Conservation (phyloP, 2,113 vertebrate genomes). For the Podarcis muralis region DNA sequence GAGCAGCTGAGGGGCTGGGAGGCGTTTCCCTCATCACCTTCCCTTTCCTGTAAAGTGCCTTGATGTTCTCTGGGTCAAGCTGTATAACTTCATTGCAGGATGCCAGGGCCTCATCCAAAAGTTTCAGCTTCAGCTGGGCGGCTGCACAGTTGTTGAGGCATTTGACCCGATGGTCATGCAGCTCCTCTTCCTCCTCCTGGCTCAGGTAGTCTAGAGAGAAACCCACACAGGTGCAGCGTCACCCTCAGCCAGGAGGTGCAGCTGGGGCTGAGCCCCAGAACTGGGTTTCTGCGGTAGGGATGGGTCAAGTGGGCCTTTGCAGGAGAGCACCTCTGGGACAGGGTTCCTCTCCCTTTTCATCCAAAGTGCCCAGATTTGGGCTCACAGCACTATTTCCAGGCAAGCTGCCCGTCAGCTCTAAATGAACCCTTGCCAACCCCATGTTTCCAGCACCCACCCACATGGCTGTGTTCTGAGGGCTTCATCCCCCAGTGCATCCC, state of each 20-base stretch:
- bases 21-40: constrained; percentile 72
- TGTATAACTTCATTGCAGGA: constrained; percentile 77
- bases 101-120: constrained; percentile 75
- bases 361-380: background rate
- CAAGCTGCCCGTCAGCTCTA: background rate
- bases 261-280: background rate
- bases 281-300: background rate
- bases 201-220: background rate
- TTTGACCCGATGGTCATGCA: constrained; percentile 81
- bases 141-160: constrained; percentile 87
- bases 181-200: constrained; percentile 77
- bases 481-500: background rate
- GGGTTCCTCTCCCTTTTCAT: background rate
- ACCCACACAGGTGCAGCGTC: rapidly evolving
- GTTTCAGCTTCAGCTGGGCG: constrained; percentile 80
- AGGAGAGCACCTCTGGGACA: background rate
- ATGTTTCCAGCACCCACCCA: too few relatives aligned
- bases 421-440: background rate
- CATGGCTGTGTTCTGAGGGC: background rate
- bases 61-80: constrained; percentile 80
- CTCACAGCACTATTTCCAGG: background rate
- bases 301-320: background rate
- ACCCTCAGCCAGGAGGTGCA: background rate
- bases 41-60: constrained; percentile 80
- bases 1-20: too few relatives aligned